phyloP scores from a whole-genome alignment of 1,140 invertebrate genomes.

The Euwallacea similis region DNA sequence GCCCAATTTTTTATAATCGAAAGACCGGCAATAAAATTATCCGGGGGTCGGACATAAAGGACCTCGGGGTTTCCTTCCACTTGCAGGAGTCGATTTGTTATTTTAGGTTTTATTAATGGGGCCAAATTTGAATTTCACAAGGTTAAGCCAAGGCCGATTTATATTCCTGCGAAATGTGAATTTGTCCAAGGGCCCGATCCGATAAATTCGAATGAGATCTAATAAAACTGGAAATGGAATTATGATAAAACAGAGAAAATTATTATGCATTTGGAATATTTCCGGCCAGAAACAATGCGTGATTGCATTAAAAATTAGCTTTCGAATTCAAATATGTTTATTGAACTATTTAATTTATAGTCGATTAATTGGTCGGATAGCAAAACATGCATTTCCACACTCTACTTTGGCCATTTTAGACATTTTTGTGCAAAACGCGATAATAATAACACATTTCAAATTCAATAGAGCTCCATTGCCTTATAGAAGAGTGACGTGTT shows the following conservation, averaged over 20 bases:
- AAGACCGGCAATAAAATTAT: slow-evolving; percentile 6
- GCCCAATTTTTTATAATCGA: slow-evolving; percentile 12
- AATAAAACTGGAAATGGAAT: too few species aligned
- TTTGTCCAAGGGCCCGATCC: neutral
- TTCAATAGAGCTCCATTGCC: neutral
- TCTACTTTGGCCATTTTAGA: neutral
- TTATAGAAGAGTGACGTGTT: neutral
- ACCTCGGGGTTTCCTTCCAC: neutral
- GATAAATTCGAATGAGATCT: neutral
- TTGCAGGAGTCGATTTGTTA: too few species aligned
- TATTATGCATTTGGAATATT: too few species aligned
- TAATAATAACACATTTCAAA: neutral
- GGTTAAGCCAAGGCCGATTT: neutral
- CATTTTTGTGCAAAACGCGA: slow-evolving; percentile 1
- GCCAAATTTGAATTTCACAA: neutral
- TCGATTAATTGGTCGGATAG: neutral
- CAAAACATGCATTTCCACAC: neutral
- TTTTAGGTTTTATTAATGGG: too few species aligned
- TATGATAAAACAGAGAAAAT: too few species aligned
- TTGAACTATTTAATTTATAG: too few species aligned
- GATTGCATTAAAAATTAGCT: too few species aligned
- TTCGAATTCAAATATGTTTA: too few species aligned
- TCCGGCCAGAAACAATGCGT: too few species aligned
- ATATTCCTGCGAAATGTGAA: neutral
- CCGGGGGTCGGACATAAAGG: neutral